These are phyloP conservation scores for Tigriopus californicus DNA, from an alignment of 2,888 invertebrate species.

Conservation along the genomic window DNA sequence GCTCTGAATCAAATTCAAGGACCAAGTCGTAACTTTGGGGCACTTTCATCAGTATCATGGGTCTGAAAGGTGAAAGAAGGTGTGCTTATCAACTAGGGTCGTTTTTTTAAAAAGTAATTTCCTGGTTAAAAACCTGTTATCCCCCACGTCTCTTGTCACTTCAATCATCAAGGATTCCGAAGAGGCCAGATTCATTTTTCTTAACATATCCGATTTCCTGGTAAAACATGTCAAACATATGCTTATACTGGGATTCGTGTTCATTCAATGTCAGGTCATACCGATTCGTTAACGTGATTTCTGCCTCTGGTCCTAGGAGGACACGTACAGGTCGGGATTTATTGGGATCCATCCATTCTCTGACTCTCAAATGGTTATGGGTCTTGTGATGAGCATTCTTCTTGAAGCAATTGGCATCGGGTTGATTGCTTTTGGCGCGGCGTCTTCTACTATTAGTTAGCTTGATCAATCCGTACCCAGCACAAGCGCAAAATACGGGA, in stretches of 20 bases:
- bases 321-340: slow-evolving; percentile 71
- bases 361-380: slow-evolving; percentile 76
- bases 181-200: too few species aligned
- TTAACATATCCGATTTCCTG: too few species aligned
- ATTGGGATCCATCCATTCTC: slow-evolving; percentile 84
- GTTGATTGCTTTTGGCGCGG: not conserved
- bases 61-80: slow-evolving; percentile 27
- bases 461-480: slow-evolving; percentile 78
- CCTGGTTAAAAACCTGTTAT: too few species aligned
- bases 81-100: too few species aligned
- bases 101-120: too few species aligned
- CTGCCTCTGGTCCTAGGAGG: slow-evolving; percentile 70
- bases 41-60: slow-evolving; percentile 19
- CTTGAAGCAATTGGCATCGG: slow-evolving; percentile 28
- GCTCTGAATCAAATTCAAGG: slow-evolving; percentile 1
- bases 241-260: slow-evolving; percentile 52
- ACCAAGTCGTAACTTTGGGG: not conserved
- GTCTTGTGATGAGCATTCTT: slow-evolving; percentile 41
- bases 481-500: slow-evolving; percentile 73
- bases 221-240: slow-evolving; percentile 48
- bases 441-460: not conserved
- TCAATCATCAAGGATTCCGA: too few species aligned
- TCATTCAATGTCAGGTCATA: slow-evolving; percentile 77
- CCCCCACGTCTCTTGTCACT: too few species aligned
- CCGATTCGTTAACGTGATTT: slow-evolving; percentile 65